Base-by-base conservation (phyloP, 2,888 invertebrate species). In the Diarsia rubi region DNA sequence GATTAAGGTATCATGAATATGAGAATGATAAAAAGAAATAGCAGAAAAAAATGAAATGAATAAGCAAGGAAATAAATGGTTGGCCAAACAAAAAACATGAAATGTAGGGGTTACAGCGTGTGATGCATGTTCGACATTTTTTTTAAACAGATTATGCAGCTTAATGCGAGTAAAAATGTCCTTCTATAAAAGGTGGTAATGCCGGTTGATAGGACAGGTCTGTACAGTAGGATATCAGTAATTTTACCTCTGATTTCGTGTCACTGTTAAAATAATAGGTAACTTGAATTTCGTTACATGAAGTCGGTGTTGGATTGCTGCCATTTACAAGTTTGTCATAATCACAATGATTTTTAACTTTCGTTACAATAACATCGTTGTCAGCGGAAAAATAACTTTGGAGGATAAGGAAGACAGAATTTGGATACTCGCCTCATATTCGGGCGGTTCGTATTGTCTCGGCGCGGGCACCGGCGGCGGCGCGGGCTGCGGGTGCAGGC, bases 401-500 rank as follows among this genome's bases (percentile, higher is more conserved):
- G 42, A 49, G 27, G n/a, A 42, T 21, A 27, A 73, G 27, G 45
- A 42, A 6, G 2, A n/a, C n/a, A 60, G n/a, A 45, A 27, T 11
- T n/a, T 27, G 45, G 19, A 14, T 57, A 84, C 66, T 97, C 96
- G 62, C 82, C 85, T 82, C 84, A 27, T 81, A 45, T 11, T 69
- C 42, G 3, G n/a, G 83, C 49, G 69, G 81, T 14, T 49, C 82
- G 54, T 4, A 75, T 0, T 45, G 54, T 0, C 67, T 82, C 65
- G 70, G 74, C 14, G 75, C 27, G 8, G 62, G 69, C 59, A 65
- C 37, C 11, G 80, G 45, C 45, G 67, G 37, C 60, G 31, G 77
- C 49, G 47, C 19, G 12, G 5, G 97, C 96, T 96, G 47, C 62
- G 27, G 6, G 62, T n/a, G 65, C 97, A 54, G 97, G 69, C 93